Conservation (phyloP, 2,888 invertebrate genomes). For the Thera obeliscata region DNA sequence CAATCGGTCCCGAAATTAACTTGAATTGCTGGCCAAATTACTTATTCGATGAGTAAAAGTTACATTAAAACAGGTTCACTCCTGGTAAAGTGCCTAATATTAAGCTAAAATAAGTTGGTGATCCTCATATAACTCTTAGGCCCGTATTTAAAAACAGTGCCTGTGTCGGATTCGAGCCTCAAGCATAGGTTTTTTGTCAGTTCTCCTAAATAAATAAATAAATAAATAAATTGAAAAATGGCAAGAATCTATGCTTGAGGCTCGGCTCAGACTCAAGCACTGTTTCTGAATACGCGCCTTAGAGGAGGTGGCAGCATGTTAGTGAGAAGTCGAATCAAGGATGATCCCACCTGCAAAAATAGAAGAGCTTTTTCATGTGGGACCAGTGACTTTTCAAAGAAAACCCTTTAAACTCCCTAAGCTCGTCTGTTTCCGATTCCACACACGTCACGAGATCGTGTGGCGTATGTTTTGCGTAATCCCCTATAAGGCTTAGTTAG, state of each 20-base stretch:
- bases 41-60: constrained; percentile 30
- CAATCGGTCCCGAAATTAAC: constrained; percentile 44
- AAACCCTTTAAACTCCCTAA: constrained; percentile 31
- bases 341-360: not conserved
- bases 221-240: no score
- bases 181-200: no score
- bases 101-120: constrained; percentile 1
- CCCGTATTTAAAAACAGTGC: no score
- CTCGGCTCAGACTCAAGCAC: no score
- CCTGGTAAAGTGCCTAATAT: constrained; percentile 2
- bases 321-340: not conserved
- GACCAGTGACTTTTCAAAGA: constrained; percentile 24
- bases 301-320: not conserved
- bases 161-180: no score
- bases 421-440: constrained; percentile 61
- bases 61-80: constrained; percentile 22
- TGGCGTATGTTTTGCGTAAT: constrained; percentile 77
- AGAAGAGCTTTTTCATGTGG: constrained; percentile 1
- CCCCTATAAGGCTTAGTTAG: constrained; percentile 74
- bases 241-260: no score
- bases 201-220: no score
- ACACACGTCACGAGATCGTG: constrained; percentile 67
- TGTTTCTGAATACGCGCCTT: no score
- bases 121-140: not conserved
- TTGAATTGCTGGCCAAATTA: constrained; percentile 34